Conservation (phyloP, 2,888 invertebrate species). For the Notodonta dromedarius region DNA sequence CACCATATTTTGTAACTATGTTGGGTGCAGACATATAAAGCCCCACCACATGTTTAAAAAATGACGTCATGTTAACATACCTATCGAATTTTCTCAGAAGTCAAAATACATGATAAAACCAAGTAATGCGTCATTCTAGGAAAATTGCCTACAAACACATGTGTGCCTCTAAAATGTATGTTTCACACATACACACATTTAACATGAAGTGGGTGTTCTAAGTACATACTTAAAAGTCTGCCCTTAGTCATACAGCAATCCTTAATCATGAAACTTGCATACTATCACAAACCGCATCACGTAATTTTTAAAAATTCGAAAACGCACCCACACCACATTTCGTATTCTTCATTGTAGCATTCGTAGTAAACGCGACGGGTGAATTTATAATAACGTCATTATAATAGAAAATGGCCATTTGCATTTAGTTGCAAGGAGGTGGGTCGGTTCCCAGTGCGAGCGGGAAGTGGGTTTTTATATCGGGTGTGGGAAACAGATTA, state of each 20-base stretch:
- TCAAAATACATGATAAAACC: neutral
- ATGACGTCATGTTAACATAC: too few relatives aligned
- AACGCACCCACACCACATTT: slow-evolving; percentile 37
- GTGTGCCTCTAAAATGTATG: too few relatives aligned
- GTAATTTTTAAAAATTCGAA: slow-evolving; percentile 47
- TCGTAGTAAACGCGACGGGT: slow-evolving; percentile 49
- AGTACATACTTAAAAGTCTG: neutral
- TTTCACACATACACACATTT: too few relatives aligned
- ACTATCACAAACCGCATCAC: slow-evolving; percentile 40
- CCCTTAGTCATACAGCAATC: slow-evolving; percentile 5
- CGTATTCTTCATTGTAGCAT: slow-evolving; percentile 51
- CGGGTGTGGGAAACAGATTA: neutral
- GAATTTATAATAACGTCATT: slow-evolving; percentile 47
- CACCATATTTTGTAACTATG: too few relatives aligned
- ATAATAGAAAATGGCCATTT: slow-evolving; percentile 46
- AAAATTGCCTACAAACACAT: neutral
- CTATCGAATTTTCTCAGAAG: neutral
- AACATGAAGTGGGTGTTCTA: neutral
- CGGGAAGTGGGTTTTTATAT: slow-evolving; percentile 2
- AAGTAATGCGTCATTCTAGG: neutral
- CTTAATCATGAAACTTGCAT: slow-evolving; percentile 20
- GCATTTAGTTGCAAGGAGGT: slow-evolving; percentile 31
- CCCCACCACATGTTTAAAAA: too few relatives aligned
- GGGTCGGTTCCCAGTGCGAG: slow-evolving; percentile 22
- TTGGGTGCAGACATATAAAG: too few relatives aligned